These are phyloP conservation scores for Prionailurus viverrinus DNA, from an alignment of 2,113 vertebrate species.

Conservation along the genomic window DNA sequence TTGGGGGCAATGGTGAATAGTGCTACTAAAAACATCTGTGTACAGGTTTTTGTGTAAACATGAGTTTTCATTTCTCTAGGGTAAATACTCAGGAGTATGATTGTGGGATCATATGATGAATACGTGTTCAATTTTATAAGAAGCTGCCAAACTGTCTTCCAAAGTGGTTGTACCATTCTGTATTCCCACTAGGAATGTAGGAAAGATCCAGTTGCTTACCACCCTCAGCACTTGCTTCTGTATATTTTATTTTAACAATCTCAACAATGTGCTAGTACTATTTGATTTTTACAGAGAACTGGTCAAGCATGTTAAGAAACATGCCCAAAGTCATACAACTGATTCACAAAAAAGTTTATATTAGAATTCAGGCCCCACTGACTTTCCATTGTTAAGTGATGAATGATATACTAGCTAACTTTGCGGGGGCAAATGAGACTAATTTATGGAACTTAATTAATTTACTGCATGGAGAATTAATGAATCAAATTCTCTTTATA, in stretches of 20 bases:
- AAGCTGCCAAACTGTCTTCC: not conserved
- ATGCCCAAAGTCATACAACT: not conserved
- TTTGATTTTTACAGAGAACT: not conserved
- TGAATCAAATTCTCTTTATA: slow-evolving; percentile 30
- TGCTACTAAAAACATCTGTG: not conserved
- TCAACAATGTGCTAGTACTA: not conserved
- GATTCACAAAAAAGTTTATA: not conserved
- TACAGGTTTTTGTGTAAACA: not conserved
- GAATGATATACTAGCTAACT: not conserved
- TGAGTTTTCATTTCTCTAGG: not conserved
- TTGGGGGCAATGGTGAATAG: not conserved
- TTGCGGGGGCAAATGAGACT: not conserved
- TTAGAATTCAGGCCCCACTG: not conserved
- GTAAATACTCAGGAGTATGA: not conserved
- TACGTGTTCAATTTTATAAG: not conserved
- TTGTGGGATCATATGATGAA: not conserved
- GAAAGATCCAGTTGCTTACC: not conserved
- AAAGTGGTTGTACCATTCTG: not conserved
- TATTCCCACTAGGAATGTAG: not conserved
- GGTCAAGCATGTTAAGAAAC: not conserved
- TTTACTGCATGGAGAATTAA: not conserved
- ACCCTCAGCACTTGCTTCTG: not conserved
- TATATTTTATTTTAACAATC: not conserved
- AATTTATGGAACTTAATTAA: not conserved
- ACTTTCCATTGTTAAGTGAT: not conserved